A percentile compares a stretch with the other conserved stretches of the same genome.
phyloP scores from a whole-genome alignment of 2,113 vertebrate genomes.

The Lampris megalopsis region DNA sequence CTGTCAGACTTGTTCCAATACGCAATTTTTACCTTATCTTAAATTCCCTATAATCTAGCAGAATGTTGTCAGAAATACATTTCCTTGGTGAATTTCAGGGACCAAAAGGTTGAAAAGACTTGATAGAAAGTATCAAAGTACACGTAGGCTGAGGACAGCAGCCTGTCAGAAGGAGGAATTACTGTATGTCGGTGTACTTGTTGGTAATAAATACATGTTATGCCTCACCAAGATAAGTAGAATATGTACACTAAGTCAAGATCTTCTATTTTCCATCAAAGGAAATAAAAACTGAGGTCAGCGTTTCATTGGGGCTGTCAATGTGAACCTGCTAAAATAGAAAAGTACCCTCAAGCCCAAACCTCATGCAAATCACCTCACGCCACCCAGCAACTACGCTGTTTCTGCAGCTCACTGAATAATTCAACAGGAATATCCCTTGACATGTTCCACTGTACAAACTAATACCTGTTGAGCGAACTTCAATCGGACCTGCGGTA shows the following conservation, averaged over 20 bases:
- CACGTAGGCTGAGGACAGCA: background rate
- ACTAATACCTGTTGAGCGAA: constrained; percentile 2
- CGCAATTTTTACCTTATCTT: background rate
- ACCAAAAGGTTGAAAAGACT: constrained; percentile 2
- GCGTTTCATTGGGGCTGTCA: constrained; percentile 11
- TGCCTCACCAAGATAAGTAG: constrained; percentile 31
- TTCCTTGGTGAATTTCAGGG: background rate
- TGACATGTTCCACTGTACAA: constrained; percentile 33
- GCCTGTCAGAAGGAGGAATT: constrained; percentile 13
- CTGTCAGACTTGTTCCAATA: too few relatives aligned
- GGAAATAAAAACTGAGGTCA: constrained; percentile 26
- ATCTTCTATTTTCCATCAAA: background rate
- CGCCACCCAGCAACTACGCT: background rate
- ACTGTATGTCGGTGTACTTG: background rate
- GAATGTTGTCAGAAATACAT: background rate
- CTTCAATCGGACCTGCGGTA: background rate
- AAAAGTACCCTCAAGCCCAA: constrained; percentile 5
- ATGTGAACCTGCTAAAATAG: constrained; percentile 1
- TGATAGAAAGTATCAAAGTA: background rate
- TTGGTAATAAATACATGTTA: constrained; percentile 28
- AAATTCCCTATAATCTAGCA: background rate
- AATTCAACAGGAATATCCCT: constrained; percentile 53
- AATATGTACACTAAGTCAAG: background rate
- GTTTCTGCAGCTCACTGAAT: constrained; percentile 15
- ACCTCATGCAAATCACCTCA: background rate